Evolutionary conservation across 1,140 invertebrate species (phyloP).

Genomic region (Glomeris maerens): DNA sequence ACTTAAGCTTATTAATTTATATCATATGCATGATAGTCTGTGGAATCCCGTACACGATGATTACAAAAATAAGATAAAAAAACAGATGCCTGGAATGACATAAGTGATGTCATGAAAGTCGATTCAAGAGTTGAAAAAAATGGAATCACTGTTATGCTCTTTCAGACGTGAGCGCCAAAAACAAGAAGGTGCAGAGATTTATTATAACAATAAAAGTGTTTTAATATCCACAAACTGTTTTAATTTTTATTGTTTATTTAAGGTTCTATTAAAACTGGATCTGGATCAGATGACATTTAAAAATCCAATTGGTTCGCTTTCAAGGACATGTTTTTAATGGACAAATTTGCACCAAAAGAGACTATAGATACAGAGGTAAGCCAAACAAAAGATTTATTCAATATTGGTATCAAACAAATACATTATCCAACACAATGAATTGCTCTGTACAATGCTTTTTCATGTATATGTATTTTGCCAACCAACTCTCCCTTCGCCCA

Average conservation of each 20-base stretch:
- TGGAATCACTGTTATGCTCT: background rate
- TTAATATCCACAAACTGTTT: background rate
- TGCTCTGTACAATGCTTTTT: background rate
- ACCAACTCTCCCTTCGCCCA: background rate
- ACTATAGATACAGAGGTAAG: background rate
- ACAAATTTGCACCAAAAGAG: background rate
- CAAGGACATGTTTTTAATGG: background rate
- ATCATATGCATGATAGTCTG: too few species aligned
- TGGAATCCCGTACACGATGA: background rate
- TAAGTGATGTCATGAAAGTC: background rate
- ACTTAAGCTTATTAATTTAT: too few species aligned
- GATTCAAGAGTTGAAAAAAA: background rate
- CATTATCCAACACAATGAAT: background rate
- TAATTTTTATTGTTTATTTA: too few species aligned
- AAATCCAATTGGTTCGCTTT: background rate
- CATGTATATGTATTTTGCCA: background rate
- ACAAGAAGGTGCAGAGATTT: background rate
- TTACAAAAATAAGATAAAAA: background rate
- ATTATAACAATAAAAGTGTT: background rate
- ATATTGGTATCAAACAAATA: background rate
- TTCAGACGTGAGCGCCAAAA: background rate
- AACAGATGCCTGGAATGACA: background rate
- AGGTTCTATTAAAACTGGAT: too few species aligned
- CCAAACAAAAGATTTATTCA: background rate
- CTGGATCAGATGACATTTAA: background rate